Evolutionary conservation across 2,888 invertebrate genomes (phyloP).

Genomic region (Watsonalla binaria): DNA sequence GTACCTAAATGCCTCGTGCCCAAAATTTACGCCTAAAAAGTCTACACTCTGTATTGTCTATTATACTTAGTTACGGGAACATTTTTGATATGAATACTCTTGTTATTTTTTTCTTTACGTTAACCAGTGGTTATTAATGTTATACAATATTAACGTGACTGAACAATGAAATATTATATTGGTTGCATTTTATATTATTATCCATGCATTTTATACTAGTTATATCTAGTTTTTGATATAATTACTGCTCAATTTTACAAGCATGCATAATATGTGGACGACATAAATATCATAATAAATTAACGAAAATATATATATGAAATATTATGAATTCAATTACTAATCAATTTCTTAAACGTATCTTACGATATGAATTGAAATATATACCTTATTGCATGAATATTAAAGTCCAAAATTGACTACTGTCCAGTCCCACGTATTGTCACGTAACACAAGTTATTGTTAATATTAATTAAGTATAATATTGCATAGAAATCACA

Average conservation of each 20-base stretch:
- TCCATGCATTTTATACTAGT: constrained; percentile 37
- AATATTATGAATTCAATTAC: neutral
- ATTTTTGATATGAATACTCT: constrained; percentile 20
- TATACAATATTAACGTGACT: constrained; percentile 25
- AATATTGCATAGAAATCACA: constrained; percentile 22
- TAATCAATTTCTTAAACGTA: neutral
- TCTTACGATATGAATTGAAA: too few species aligned
- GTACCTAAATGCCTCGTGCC: too few species aligned
- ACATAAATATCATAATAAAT: neutral
- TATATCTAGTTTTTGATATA: constrained; percentile 31
- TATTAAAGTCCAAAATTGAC: neutral
- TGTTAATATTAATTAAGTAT: constrained; percentile 8
- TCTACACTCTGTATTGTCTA: neutral
- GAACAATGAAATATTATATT: constrained; percentile 28
- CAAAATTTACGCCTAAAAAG: too few species aligned
- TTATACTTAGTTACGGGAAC: constrained; percentile 10
- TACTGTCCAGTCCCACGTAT: constrained; percentile 2
- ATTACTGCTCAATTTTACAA: constrained; percentile 47
- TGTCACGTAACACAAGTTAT: constrained; percentile 1
- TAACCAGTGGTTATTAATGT: constrained; percentile 18
- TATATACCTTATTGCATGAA: neutral
- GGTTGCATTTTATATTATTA: constrained; percentile 30
- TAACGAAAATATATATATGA: neutral
- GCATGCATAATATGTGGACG: constrained; percentile 4
- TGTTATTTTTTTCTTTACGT: constrained; percentile 12